Base-by-base conservation (phyloP, 2,888 invertebrate species). In the Blomia tropicalis region DNA sequence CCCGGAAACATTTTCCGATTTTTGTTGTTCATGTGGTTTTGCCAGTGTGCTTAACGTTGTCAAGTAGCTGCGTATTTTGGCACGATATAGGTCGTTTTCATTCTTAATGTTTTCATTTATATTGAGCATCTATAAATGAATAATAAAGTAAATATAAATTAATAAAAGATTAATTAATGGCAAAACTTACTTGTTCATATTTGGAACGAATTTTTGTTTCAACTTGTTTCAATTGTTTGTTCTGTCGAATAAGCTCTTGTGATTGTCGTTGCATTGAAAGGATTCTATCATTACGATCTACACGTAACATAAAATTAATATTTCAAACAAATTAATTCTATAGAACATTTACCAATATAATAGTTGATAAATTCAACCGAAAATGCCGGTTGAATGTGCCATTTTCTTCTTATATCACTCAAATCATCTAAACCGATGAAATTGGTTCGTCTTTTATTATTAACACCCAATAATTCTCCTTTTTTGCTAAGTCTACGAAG, bases 361-460 rank as follows among this genome's bases (percentile, higher is more conserved):
- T 95, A 95, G 1, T 86, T 88, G 58, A 93, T 85, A 73, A 91
- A 96, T 74, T 93, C 92, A 0, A 90, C 87, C 54, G 86, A 88
- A 72, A 95, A 89, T 0, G 93, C 90, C 0, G 92, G 90, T 0
- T 88, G 83, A 65, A 93, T 85, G 74, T 92, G 89, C 86, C 91
- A 91, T 69, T 92, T 91, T 69, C 89, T 88, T 11, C 88, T 80
- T 4, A 89, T 83, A 71, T 83, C 82, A 22, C 89, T 74, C n/a
- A 62, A 43, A 1, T 87, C 83, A 72, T 90, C 86, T 0, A 92
- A 82, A 2, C 91, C 91, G 85, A 91, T 88, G n/a, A 32, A 22
- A n/a, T 23, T 2, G 2, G 14, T 17, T 4, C 31, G 4, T 3
- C 29, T n/a, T 27, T 7, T 11, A 31, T 2, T 36, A 23, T 11